Conservation (phyloP, 2,888 invertebrate genomes). For the Pterobdella sp. region DNA sequence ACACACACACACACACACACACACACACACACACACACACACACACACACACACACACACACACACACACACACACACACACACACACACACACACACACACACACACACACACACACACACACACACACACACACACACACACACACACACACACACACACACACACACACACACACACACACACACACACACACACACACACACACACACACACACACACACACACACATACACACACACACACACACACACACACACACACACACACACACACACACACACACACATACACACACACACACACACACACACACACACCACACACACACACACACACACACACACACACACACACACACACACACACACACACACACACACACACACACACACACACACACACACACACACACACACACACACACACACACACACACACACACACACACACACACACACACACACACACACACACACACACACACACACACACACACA, state of each 20-base stretch:
- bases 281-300: constrained; percentile 15
- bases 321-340: constrained; percentile 16
- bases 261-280: constrained; percentile 14
- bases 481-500: constrained; percentile 16
- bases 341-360: constrained; percentile 16
- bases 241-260: not conserved
- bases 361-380: constrained; percentile 16
- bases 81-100: too few relatives aligned
- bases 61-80: too few relatives aligned
- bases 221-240: too few relatives aligned
- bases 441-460: constrained; percentile 16
- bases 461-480: constrained; percentile 16
- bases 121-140: too few relatives aligned
- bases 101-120: too few relatives aligned
- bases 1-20: too few relatives aligned
- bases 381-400: constrained; percentile 16
- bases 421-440: constrained; percentile 16
- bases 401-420: constrained; percentile 16
- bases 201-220: too few relatives aligned
- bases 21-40: too few relatives aligned
- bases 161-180: too few relatives aligned
- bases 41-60: too few relatives aligned
- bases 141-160: too few relatives aligned
- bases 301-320: constrained; percentile 16
- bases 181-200: too few relatives aligned